A percentile compares a stretch with the other conserved stretches of the same genome.
Evolutionary conservation across 2,113 vertebrate genomes (phyloP).

Genomic region (Thymallus thymallus): DNA sequence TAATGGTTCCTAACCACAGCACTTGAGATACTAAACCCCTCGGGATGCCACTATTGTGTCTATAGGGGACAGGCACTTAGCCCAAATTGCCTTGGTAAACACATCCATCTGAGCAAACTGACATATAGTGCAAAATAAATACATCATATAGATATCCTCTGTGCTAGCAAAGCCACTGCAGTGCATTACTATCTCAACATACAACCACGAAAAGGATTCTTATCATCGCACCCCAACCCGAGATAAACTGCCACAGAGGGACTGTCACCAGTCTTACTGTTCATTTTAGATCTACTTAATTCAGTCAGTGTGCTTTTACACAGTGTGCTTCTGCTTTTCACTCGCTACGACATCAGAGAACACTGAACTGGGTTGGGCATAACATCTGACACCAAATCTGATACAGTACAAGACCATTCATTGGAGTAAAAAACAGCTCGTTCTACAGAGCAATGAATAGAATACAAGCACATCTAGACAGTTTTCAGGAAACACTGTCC

Average conservation of each 20-base stretch:
- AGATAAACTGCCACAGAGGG: too few relatives aligned
- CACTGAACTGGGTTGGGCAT: neutral
- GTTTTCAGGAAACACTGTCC: neutral
- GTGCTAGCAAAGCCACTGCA: neutral
- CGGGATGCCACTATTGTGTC: slow-evolving; percentile 41
- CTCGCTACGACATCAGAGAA: too few relatives aligned
- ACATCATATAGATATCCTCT: neutral
- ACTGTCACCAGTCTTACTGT: too few relatives aligned
- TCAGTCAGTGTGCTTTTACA: too few relatives aligned
- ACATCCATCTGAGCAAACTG: slow-evolving; percentile 24
- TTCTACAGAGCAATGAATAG: neutral
- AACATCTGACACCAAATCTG: slow-evolving; percentile 6
- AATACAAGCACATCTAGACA: neutral
- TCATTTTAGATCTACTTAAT: too few relatives aligned
- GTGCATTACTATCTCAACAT: neutral
- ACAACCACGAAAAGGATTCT: too few relatives aligned
- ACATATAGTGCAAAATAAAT: neutral
- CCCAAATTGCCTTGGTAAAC: slow-evolving; percentile 58
- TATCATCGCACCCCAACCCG: too few relatives aligned
- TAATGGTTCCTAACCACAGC: slow-evolving; percentile 54
- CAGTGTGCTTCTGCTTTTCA: too few relatives aligned
- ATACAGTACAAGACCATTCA: slow-evolving; percentile 9
- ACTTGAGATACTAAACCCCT: slow-evolving; percentile 55
- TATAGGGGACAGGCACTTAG: slow-evolving; percentile 40
- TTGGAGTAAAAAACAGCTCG: neutral